A percentile compares a stretch with the other conserved stretches of the same genome.
Evolutionary conservation across 1,140 invertebrate genomes (phyloP).

Genomic region (Limonius californicus): DNA sequence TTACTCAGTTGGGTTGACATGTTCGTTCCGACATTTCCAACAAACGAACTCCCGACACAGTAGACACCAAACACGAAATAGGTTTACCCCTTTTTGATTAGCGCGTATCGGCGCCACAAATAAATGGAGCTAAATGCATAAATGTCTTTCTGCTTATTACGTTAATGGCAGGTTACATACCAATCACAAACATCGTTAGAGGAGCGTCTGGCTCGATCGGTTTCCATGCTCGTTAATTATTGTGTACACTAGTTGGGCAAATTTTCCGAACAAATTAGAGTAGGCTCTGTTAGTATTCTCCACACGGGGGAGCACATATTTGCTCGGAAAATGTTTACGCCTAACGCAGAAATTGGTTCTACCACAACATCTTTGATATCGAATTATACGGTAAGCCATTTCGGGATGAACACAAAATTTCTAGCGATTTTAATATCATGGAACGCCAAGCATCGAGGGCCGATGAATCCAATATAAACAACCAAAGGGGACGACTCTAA

Average conservation of each 20-base stretch:
- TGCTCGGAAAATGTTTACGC: constrained; percentile 7
- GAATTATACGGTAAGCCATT: neutral
- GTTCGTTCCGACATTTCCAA: constrained; percentile 2
- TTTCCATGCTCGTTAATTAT: neutral
- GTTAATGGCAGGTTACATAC: constrained; percentile 1
- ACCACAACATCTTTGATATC: constrained; percentile 2
- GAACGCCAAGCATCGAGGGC: too few species aligned
- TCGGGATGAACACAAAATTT: neutral
- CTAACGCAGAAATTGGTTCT: constrained; percentile 6
- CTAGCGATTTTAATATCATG: too few species aligned
- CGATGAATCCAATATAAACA: too few species aligned
- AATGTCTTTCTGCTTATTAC: constrained; percentile 1
- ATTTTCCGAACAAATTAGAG: constrained; percentile 1
- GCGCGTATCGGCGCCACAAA: neutral
- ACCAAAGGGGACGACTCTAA: too few species aligned
- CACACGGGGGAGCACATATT: neutral
- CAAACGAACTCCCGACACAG: constrained; percentile 2
- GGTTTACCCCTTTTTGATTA: constrained; percentile 14
- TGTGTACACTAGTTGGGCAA: neutral
- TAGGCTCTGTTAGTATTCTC: neutral
- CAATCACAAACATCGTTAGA: constrained; percentile 11
- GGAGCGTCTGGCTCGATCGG: neutral
- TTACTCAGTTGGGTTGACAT: constrained; percentile 8
- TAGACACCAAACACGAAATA: constrained; percentile 11
- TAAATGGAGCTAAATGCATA: neutral